phyloP scores from a whole-genome alignment of 2,888 invertebrate species.

The Muscina levida region DNA sequence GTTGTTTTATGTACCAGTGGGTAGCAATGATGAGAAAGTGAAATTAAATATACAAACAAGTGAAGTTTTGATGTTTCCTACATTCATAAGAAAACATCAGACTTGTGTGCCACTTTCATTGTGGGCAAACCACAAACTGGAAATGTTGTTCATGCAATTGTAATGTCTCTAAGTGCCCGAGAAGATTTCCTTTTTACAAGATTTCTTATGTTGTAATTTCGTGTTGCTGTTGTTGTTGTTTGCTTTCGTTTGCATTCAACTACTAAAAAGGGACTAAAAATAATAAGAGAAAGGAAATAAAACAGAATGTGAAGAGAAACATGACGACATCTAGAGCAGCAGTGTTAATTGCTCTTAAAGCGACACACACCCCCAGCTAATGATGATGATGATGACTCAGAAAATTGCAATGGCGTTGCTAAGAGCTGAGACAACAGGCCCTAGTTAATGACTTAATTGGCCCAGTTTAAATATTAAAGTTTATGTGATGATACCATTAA shows the following conservation, averaged over 20 bases:
- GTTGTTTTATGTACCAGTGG: background rate
- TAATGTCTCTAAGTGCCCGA: constrained; percentile 55
- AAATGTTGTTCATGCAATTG: constrained; percentile 46
- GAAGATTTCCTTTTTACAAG: constrained; percentile 44
- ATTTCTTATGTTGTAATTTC: constrained; percentile 25
- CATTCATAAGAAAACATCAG: background rate
- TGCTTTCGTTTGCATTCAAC: no score
- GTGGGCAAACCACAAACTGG: constrained; percentile 40
- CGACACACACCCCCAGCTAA: constrained; percentile 8
- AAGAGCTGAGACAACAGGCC: constrained; percentile 45
- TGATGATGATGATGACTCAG: background rate
- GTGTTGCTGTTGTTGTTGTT: background rate
- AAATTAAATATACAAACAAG: no score
- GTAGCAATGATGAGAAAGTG: no score
- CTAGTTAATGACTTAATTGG: constrained; percentile 58
- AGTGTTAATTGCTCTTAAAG: constrained; percentile 30
- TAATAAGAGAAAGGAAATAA: constrained; percentile 16
- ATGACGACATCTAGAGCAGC: constrained; percentile 27
- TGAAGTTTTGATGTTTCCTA: no score
- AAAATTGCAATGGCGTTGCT: constrained; percentile 9
- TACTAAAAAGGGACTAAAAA: constrained; percentile 16
- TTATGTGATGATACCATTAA: constrained; percentile 47
- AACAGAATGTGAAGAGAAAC: constrained; percentile 12
- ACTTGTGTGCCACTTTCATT: constrained; percentile 9
- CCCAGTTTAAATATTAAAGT: constrained; percentile 55